Conservation (phyloP, 1,140 invertebrate genomes). For the Bemisia tabaci region DNA sequence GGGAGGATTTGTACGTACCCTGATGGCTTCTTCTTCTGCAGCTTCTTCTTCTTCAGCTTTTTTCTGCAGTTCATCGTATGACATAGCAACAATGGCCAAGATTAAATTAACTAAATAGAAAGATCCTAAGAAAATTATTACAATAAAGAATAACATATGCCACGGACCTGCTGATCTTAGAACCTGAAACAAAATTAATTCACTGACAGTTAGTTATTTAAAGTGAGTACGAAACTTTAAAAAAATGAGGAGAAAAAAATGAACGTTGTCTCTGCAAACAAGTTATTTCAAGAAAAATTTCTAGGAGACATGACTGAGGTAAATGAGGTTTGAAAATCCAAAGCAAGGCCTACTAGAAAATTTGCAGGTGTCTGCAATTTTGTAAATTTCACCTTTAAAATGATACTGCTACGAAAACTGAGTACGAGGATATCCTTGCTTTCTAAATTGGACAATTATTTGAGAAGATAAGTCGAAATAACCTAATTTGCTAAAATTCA, state of each 20-base stretch:
- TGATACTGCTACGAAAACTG: too few species aligned
- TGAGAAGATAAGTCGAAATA: too few species aligned
- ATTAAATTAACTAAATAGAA: conserved; percentile 99
- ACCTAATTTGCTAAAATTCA: too few species aligned
- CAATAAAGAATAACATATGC: conserved; percentile 96
- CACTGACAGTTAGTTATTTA: background rate
- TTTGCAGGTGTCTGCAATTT: too few species aligned
- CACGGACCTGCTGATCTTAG: conserved; percentile 86
- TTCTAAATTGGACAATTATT: too few species aligned
- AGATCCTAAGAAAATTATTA: conserved; percentile 95
- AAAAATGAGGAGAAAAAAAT: background rate
- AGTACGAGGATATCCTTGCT: too few species aligned
- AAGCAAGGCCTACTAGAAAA: too few species aligned
- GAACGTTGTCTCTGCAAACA: too few species aligned
- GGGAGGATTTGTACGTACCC: conserved; percentile 49
- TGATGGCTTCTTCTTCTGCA: conserved; percentile 77
- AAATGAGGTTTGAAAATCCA: too few species aligned
- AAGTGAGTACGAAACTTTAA: background rate
- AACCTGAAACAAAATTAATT: conserved; percentile 42
- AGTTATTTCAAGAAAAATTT: too few species aligned
- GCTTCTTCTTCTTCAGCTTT: conserved; percentile 93
- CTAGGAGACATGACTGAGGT: too few species aligned
- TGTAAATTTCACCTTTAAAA: too few species aligned
- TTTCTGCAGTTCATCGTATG: conserved; percentile 95
- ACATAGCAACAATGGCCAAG: conserved; percentile 98